Base-by-base conservation (phyloP, 2,888 invertebrate species). In the Cabera pusaria region DNA sequence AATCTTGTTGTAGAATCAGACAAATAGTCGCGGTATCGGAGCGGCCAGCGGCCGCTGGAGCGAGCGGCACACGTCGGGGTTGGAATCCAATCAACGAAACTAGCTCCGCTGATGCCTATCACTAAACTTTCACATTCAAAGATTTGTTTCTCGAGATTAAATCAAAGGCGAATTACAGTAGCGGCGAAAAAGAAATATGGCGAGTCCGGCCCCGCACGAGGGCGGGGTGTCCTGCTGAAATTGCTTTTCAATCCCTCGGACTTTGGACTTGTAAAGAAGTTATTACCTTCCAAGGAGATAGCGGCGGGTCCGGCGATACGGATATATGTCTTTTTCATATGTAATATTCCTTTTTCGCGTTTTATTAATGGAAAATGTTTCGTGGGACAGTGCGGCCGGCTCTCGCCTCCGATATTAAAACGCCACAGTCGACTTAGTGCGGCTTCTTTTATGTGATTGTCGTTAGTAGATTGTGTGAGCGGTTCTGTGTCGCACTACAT, bases 241-340 rank as follows among this genome's bases (percentile, higher is more conserved):
- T 90, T 90, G 90, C 89, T 90, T 90, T 89, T 87, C 90, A 90
- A 90, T 90, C 90, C 90, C 89, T 88, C 89, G 90, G 90, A 90
- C 90, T 90, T 90, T 89, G 88, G 90, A 90, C 90, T 90, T 90
- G 90, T 90, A 90, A 90, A 90, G 90, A 90, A 90, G 89, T 90
- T 90, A 90, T 90, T 90, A 90, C 90, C 90, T 90, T 87, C 86
- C 80, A 72, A 80, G 80, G 77, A 90, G 88, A 88, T 87, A 88
- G 86, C 87, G 85, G 74, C 85, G 83, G 87, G 84, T 84, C 84
- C 82, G 79, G 76, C 85, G 87, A 87, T 87, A 87, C 88, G 87
- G 86, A 87, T 88, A 87, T 85, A 86, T 86, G 86, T 86, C 86
- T 83, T 83, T 87, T 87, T 86, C 87, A 83, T 86, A 88, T 87